A percentile compares a stretch with the other conserved stretches of the same genome.
Conservation (phyloP, 2,113 vertebrate species). For the Sakesphorus luctuosus region DNA sequence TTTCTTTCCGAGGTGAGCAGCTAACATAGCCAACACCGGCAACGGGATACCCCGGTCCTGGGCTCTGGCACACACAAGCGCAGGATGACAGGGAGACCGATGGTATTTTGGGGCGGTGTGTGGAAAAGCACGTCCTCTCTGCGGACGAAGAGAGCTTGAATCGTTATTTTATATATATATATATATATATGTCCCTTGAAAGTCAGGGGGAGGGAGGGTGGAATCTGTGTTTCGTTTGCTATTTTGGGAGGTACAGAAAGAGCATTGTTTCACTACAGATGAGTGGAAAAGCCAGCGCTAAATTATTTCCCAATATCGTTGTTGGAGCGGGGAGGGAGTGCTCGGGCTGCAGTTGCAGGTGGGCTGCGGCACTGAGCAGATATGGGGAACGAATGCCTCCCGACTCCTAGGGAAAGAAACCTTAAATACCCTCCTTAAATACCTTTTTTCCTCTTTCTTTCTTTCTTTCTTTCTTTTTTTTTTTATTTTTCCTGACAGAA, state of each 20-base stretch:
- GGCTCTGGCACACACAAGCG: background rate
- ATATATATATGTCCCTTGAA: background rate
- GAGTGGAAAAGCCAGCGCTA: background rate
- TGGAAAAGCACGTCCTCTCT: background rate
- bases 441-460: background rate
- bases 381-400: background rate
- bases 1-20: background rate
- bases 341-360: background rate
- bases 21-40: background rate
- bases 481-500: background rate
- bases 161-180: background rate
- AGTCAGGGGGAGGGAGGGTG: accelerated
- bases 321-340: background rate
- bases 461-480: background rate
- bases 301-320: background rate
- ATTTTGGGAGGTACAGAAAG: background rate
- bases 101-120: background rate
- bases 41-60: background rate
- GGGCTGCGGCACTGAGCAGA: background rate
- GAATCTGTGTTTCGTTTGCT: background rate
- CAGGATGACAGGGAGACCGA: background rate
- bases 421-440: background rate
- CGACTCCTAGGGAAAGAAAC: accelerated
- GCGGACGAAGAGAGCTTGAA: background rate
- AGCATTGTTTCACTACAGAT: background rate